Evolutionary conservation across 2,797 vertebrate genomes (phyloP).

Genomic region (Xenentodon cancila): DNA sequence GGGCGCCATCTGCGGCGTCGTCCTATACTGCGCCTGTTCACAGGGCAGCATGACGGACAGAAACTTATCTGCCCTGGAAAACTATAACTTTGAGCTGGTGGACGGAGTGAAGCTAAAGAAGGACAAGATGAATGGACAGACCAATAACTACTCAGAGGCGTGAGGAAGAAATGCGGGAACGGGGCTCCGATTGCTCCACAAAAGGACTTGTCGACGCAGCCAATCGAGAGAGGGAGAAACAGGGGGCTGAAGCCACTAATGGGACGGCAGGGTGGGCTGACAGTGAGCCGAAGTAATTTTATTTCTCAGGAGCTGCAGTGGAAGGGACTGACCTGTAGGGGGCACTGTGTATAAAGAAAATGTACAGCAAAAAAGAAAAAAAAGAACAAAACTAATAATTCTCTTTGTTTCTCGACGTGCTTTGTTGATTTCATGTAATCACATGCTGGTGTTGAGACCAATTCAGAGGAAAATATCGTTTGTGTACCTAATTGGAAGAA

Average conservation of each 20-base stretch:
- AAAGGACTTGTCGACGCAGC: conserved; percentile 54
- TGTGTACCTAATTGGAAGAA: conserved; percentile 53
- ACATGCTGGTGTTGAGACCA: conserved; percentile 98
- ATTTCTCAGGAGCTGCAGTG: conserved; percentile 97
- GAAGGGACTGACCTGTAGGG: conserved; percentile 88
- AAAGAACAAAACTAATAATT: conserved; percentile 84
- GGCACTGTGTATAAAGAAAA: conserved; percentile 91
- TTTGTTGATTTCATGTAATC: conserved; percentile 85
- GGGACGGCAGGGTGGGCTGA: conserved; percentile 69
- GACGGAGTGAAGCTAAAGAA: conserved; percentile 99
- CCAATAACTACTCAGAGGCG: conserved; percentile 94
- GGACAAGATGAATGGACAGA: conserved; percentile 97
- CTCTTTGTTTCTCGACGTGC: conserved; percentile 78
- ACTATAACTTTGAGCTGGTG: conserved; percentile 99
- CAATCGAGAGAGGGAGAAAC: conserved; percentile 56
- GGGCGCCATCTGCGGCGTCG: conserved; percentile 95
- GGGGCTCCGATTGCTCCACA: conserved; percentile 34
- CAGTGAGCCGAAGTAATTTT: conserved; percentile 86
- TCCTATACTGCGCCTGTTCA: conserved; percentile 97
- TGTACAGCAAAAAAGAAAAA: conserved; percentile 71
- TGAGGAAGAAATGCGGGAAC: conserved; percentile 74
- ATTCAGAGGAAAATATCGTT: conserved; percentile 82
- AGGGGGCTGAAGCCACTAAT: conserved; percentile 69
- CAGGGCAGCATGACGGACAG: conserved; percentile 93
- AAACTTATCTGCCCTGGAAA: conserved; percentile 97